Evolutionary conservation across 2,797 vertebrate genomes (phyloP).

Genomic region (Chelonia mydas): DNA sequence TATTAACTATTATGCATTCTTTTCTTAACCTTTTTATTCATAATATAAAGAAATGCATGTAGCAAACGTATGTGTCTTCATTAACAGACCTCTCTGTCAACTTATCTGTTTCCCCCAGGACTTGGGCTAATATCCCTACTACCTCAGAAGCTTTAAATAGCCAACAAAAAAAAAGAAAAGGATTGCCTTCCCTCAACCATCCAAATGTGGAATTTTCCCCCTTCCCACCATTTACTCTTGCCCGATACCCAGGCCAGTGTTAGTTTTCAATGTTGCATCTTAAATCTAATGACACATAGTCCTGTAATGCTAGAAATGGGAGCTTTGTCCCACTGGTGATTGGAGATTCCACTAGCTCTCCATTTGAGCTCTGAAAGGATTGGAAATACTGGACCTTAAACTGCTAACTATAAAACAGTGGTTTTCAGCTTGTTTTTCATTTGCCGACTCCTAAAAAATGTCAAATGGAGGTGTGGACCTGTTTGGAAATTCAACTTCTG

Average conservation of each 20-base stretch:
- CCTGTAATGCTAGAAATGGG: neutral
- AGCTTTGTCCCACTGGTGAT: neutral
- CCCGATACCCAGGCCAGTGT: neutral
- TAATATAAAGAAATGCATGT: neutral
- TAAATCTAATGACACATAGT: neutral
- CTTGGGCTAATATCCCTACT: neutral
- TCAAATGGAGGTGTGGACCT: neutral
- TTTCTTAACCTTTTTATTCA: neutral
- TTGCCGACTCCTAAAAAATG: neutral
- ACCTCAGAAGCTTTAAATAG: neutral
- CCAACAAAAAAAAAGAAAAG: no score
- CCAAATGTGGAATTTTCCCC: neutral
- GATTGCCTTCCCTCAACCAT: neutral
- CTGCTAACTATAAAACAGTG: neutral
- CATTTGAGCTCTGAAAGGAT: neutral
- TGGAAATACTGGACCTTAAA: neutral
- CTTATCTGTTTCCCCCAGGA: neutral
- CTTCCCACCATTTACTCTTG: neutral
- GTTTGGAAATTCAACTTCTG: neutral
- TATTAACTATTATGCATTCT: neutral
- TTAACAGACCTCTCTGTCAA: neutral
- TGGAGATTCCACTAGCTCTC: neutral
- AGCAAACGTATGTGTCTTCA: neutral
- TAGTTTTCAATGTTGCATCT: neutral
- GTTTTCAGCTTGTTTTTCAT: neutral